Evolutionary conservation across 2,797 vertebrate species (phyloP).

Genomic region (Aldrovandia affinis): DNA sequence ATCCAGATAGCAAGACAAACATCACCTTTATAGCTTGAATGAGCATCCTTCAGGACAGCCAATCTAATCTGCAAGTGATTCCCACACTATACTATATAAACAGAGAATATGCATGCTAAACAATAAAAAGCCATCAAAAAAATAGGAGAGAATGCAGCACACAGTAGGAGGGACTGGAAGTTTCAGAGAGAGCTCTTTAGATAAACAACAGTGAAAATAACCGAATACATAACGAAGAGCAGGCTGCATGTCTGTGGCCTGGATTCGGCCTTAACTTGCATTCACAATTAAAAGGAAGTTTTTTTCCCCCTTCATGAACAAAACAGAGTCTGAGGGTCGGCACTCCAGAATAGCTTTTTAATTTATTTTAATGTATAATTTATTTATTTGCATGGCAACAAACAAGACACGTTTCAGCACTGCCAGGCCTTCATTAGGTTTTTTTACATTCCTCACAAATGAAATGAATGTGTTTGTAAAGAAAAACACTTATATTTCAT

Average conservation of each 20-base stretch:
- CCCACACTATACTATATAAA: not conserved
- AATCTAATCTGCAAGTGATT: not conserved
- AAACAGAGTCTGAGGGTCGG: too few relatives aligned
- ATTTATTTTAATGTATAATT: too few relatives aligned
- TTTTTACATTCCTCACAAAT: too few relatives aligned
- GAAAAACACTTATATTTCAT: too few relatives aligned
- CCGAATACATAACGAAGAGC: not conserved
- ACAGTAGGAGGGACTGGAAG: not conserved
- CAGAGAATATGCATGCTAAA: not conserved
- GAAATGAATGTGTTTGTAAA: too few relatives aligned
- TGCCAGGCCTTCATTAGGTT: too few relatives aligned
- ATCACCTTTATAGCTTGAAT: not conserved
- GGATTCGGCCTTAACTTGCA: not conserved
- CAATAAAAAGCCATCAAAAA: not conserved
- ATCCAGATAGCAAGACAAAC: slow-evolving; percentile 6
- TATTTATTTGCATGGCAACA: too few relatives aligned
- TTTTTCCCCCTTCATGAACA: too few relatives aligned
- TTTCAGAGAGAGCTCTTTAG: not conserved
- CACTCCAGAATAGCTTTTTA: too few relatives aligned
- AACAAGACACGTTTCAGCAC: too few relatives aligned
- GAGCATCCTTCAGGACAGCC: not conserved
- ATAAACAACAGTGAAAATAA: not conserved
- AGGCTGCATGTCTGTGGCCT: not conserved
- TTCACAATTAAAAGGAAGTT: not conserved
- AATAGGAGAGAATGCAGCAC: not conserved